Base-by-base conservation (phyloP, 2,888 invertebrate genomes). In the Patella pellucida region DNA sequence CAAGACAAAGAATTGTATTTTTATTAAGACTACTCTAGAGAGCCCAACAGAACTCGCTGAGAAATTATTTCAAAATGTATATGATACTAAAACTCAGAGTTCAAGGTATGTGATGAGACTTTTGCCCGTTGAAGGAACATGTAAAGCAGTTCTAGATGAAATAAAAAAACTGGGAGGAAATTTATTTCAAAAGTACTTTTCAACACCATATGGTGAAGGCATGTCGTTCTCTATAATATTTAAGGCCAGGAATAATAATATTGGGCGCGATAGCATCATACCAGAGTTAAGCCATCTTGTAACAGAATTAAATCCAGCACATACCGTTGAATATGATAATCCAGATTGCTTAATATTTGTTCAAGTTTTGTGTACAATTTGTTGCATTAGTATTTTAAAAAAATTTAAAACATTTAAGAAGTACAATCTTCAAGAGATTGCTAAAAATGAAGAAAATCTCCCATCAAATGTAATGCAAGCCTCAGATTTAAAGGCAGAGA, bases 1-100 rank as follows among this genome's bases (percentile, higher is more conserved):
- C 0, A 95, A 95, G 72, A 95, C 95, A 0, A 95, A 94, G 71
- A 97, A 97, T 90, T 94, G 95, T 85, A 92, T 97, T 79, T 98
- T 98, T 87, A 96, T 98, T 80, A 94, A 94, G 89, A 95, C 96
- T 1, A 95, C 85, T 16, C 72, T 96, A 70, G 93, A 94, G 62
- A 93, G 96, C 91, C 96, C 97, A 4, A 93, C 94, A 75, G 93
- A 94, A 56, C 87, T 98, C 50, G 95, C 94, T 0, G 91, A 93
- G 27, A 92, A 92, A 74, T 95, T 98, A 78, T 92, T 97, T 69
- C 92, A 94, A 84, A 95, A 96, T 87, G 92, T 97, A 78, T 91
- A 93, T 72, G 89, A 93, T 27, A 95, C 93, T 0, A 94, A 94
- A 85, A 91, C 93, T 76, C 94, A 94, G 84, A 95, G 94, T 90